phyloP scores from a whole-genome alignment of 2,113 vertebrate species.

The Marcusenius ussheri region DNA sequence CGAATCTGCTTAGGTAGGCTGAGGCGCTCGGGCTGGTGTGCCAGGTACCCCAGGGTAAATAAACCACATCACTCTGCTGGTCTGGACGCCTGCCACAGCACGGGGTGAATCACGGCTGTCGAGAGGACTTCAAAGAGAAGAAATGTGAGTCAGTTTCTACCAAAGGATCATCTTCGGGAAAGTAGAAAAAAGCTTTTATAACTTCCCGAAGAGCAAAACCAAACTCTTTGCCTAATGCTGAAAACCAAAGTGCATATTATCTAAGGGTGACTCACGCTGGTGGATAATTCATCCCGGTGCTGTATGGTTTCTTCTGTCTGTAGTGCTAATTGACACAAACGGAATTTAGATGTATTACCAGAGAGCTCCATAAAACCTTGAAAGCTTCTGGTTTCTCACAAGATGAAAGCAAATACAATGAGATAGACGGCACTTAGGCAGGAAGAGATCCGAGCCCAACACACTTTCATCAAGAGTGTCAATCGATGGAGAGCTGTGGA shows the following conservation, averaged over 20 bases:
- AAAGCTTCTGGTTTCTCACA: constrained; percentile 4
- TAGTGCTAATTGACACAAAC: background rate
- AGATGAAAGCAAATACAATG: background rate
- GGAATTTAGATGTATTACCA: constrained; percentile 2
- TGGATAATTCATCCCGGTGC: background rate
- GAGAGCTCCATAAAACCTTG: background rate
- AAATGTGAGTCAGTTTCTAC: background rate
- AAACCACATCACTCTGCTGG: background rate
- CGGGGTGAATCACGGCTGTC: background rate
- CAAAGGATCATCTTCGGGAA: background rate
- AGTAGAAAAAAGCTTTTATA: background rate
- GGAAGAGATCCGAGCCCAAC: background rate
- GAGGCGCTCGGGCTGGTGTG: background rate
- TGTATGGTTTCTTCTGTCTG: background rate
- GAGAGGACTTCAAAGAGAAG: background rate
- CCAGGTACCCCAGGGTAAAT: background rate
- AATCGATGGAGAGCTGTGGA: background rate
- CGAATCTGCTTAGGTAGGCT: background rate
- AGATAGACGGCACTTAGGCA: background rate
- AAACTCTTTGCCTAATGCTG: background rate
- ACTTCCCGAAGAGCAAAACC: background rate
- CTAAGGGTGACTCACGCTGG: background rate
- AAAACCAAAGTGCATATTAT: background rate
- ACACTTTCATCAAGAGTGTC: background rate
- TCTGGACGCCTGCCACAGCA: background rate